Evolutionary conservation across 2,797 vertebrate genomes (phyloP), one percentile per base, ranked within the genome.

Genomic region (Hoplostethus mediterraneus): DNA sequence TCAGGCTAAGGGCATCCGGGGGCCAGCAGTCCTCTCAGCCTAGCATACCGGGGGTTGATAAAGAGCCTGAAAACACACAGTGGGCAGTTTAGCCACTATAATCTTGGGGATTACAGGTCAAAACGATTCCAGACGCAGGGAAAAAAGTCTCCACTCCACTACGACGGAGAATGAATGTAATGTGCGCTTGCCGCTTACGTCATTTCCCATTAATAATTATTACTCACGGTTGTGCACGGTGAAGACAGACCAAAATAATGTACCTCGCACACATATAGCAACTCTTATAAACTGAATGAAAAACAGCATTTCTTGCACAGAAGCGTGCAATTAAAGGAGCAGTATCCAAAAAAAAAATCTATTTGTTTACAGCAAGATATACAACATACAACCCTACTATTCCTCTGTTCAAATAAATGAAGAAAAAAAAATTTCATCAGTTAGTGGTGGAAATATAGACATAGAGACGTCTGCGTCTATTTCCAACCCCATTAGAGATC

Each of bases 401-500:
- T 53, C 17, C 33, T 30, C 25, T 28, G 21, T 21, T 21, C 21
- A 21, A 21, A 21, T 21, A 21, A 21, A 21, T 21, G 1, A 21
- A 21, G 21, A 21, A 21, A 21, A 21, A 21, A 21, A 21, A 21
- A 21, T 1, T 21, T 21, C 21, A 60, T 21, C 21, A 60, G 21
- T 25, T 11, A 33, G 33, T 33, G 33, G 33, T 36, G 56, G 42
- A 86, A 85, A 85, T 82, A 53, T 74, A 81, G 80, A 87, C 13
- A 21, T 21, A 21, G 21, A 21, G 21, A 21, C 21, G 95, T 94
- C 84, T 93, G 92, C 91, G 94, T 94, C 85, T 92, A 91, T 92
- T 94, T 95, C 95, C 95, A 95, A 89, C 93, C 94, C 94, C 94
- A 93, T 95, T 96, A 95, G 93, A 93, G 92, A 92, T 92, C 94